These are phyloP conservation scores for Drosophila subquinaria DNA, from an alignment of 2,888 invertebrate genomes.

Conservation along the genomic window DNA sequence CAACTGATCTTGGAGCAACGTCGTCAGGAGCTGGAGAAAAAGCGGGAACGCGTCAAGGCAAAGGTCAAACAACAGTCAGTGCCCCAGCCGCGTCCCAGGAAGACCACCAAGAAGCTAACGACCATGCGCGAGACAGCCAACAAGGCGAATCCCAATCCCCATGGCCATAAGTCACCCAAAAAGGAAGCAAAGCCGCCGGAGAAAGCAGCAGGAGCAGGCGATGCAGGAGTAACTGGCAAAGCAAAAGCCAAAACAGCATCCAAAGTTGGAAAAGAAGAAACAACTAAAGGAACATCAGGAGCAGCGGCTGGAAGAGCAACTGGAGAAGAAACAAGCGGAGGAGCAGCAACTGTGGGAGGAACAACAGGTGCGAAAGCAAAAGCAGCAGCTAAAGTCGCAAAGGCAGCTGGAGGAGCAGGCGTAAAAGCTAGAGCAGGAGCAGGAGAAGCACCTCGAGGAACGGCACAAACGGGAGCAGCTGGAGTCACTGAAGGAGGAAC, in stretches of 20 bases:
- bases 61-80: constrained; percentile 68
- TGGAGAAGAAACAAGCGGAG: background rate
- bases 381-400: background rate
- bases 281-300: background rate
- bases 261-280: background rate
- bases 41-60: constrained; percentile 81
- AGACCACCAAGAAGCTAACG: constrained; percentile 45
- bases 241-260: too few species aligned
- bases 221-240: background rate
- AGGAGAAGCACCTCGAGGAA: background rate
- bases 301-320: background rate
- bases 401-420: background rate
- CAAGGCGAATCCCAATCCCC: constrained; percentile 17
- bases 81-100: constrained; percentile 33
- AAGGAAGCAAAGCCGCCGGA: constrained; percentile 3
- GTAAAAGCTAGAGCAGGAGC: too few species aligned
- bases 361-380: background rate
- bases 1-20: constrained; percentile 35
- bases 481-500: too few species aligned
- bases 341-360: background rate
- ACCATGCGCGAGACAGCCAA: constrained; percentile 53
- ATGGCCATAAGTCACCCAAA: constrained; percentile 15
- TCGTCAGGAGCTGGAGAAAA: constrained; percentile 69
- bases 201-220: background rate
- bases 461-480: background rate